These are phyloP conservation scores for Mastacembelus armatus DNA, from an alignment of 2,797 vertebrate species.

Conservation along the genomic window DNA sequence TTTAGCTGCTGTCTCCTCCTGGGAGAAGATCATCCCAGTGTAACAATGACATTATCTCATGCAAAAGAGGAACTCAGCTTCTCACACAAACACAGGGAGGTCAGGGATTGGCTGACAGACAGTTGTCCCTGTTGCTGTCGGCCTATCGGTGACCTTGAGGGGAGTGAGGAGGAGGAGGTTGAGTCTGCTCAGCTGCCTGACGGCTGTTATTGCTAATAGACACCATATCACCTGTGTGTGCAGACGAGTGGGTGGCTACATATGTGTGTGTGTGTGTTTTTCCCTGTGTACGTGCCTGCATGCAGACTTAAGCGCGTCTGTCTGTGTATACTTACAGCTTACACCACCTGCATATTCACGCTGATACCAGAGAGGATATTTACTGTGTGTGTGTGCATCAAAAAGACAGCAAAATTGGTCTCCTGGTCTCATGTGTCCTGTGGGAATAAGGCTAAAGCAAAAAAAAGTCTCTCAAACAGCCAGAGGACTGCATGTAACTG, in stretches of 20 bases:
- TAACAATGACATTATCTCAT: slow-evolving; percentile 54
- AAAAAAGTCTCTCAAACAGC: slow-evolving; percentile 11
- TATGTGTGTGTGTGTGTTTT: slow-evolving; percentile 5
- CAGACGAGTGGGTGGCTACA: not conserved
- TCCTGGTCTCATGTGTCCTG: too few relatives aligned
- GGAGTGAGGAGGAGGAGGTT: slow-evolving; percentile 14
- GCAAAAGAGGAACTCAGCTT: slow-evolving; percentile 59
- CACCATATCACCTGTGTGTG: slow-evolving; percentile 51
- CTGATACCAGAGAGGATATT: slow-evolving; percentile 17
- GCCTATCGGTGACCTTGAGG: slow-evolving; percentile 58
- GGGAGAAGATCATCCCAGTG: slow-evolving; percentile 44
- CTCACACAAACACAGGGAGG: slow-evolving; percentile 46
- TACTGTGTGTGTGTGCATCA: not conserved
- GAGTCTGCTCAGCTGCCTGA: slow-evolving; percentile 43
- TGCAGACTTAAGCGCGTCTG: slow-evolving; percentile 11
- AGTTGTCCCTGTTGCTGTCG: slow-evolving; percentile 28
- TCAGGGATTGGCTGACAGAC: slow-evolving; percentile 50
- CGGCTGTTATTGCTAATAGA: slow-evolving; percentile 62
- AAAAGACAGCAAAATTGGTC: not conserved
- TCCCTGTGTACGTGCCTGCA: slow-evolving; percentile 5
- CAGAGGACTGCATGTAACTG: not conserved
- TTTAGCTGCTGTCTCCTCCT: slow-evolving; percentile 43
- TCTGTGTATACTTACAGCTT: slow-evolving; percentile 17
- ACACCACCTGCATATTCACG: slow-evolving; percentile 39
- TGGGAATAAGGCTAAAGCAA: too few relatives aligned